These are phyloP conservation scores for Carettochelys insculpta DNA, from an alignment of 2,113 vertebrate species.

Conservation along the genomic window DNA sequence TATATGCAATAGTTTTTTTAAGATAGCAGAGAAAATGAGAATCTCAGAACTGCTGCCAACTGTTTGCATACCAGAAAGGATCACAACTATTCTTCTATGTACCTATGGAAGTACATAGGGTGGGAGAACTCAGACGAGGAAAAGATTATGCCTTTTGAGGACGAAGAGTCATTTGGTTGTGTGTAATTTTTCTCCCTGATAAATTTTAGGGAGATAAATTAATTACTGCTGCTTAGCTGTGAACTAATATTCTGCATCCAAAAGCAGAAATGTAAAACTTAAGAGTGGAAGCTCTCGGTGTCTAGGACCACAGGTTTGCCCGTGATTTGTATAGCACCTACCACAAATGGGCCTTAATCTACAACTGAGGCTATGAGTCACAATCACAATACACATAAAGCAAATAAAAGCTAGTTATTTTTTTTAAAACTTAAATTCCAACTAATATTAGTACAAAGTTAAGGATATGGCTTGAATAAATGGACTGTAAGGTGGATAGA, in stretches of 20 bases:
- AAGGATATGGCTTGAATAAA: background rate
- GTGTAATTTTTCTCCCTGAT: background rate
- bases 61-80: background rate
- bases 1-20: background rate
- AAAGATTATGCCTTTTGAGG: background rate
- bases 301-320: background rate
- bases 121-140: background rate
- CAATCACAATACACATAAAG: background rate
- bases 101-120: no score
- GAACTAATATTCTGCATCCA: background rate
- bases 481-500: no score
- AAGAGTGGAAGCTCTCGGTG: background rate
- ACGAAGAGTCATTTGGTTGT: background rate
- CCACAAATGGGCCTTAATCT: background rate
- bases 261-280: background rate
- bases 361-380: background rate
- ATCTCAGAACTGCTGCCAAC: background rate
- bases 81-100: background rate
- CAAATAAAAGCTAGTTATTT: background rate
- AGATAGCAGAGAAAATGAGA: background rate
- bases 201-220: constrained; percentile 18
- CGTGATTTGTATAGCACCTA: background rate
- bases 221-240: background rate
- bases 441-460: background rate
- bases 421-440: background rate